Percentiles rank a stretch among this genome's conserved stretches.
Conservation (phyloP, 2,113 vertebrate species). For the Tragelaphus strepsiceros region DNA sequence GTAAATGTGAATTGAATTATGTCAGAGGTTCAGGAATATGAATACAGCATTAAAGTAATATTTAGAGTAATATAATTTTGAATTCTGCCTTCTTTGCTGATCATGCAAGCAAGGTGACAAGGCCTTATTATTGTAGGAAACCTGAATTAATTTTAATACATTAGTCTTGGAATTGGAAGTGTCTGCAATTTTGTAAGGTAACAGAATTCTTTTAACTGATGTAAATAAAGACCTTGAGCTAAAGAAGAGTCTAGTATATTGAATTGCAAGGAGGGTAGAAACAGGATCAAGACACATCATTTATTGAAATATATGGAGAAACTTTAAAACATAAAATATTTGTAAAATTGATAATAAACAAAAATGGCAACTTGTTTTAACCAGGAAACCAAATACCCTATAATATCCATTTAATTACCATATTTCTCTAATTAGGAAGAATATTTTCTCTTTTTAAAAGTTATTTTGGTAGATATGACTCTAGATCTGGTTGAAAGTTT, state of each 20-base stretch:
- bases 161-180: not conserved
- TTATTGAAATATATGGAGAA: not conserved
- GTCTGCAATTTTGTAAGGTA: not conserved
- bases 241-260: not conserved
- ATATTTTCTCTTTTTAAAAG: not conserved
- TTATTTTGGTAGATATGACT: not conserved
- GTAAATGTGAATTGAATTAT: not conserved
- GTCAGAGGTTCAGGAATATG: not conserved
- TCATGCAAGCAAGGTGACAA: not conserved
- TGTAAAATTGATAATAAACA: not conserved
- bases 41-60: not conserved
- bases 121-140: not conserved
- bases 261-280: not conserved
- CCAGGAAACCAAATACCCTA: not conserved
- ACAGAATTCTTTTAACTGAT: not conserved
- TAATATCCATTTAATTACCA: not conserved
- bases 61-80: not conserved
- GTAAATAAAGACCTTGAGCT: not conserved
- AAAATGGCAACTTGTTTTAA: not conserved
- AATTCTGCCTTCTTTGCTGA: constrained; percentile 13
- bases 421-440: not conserved
- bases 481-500: not conserved
- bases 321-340: not conserved
- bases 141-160: constrained; percentile 43
- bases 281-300: not conserved